Evolutionary conservation across 2,797 vertebrate genomes (phyloP).

Genomic region (Phalloptychus januarius): DNA sequence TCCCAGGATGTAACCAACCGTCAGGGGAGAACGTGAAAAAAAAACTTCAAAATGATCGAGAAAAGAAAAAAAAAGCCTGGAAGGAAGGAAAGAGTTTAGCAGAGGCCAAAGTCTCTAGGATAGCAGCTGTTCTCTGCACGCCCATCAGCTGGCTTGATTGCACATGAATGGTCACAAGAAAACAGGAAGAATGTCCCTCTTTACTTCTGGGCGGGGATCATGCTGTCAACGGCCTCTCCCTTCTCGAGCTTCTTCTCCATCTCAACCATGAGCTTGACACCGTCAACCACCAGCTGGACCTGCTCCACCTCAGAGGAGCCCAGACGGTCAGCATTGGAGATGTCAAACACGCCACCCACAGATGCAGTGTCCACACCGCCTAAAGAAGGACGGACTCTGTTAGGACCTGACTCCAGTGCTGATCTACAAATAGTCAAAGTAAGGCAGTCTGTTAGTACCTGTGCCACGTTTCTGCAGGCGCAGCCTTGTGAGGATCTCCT

Average conservation of each 20-base stretch:
- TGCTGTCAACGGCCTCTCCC: conserved; percentile 89
- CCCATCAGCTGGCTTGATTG: conserved; percentile 60
- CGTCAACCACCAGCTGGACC: conserved; percentile 97
- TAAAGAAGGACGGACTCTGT: conserved; percentile 49
- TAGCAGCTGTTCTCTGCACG: conserved; percentile 64
- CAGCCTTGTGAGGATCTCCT: conserved; percentile 90
- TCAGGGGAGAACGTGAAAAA: conserved; percentile 68
- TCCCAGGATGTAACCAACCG: conserved; percentile 82
- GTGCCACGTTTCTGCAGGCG: conserved; percentile 97
- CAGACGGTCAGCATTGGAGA: conserved; percentile 95
- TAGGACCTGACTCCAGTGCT: not conserved
- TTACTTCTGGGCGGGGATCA: conserved; percentile 95
- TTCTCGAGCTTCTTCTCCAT: conserved; percentile 99
- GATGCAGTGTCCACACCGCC: conserved; percentile 96
- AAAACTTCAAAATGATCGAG: conserved; percentile 39
- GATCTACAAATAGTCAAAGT: not conserved
- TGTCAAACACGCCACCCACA: conserved; percentile 92
- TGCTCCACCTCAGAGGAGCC: conserved; percentile 94
- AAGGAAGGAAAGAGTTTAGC: conserved; percentile 59
- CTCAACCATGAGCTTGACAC: conserved; percentile 96
- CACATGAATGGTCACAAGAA: conserved; percentile 72
- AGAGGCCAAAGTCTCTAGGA: conserved; percentile 79
- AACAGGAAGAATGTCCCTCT: conserved; percentile 62
- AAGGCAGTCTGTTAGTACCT: conserved; percentile 75
- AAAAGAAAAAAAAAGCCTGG: conserved; percentile 45